Percentiles rank a stretch among this genome's conserved stretches.
These are phyloP conservation scores for Gnathonemus longibarbis DNA, from an alignment of 2,113 vertebrate genomes.

Conservation along the genomic window DNA sequence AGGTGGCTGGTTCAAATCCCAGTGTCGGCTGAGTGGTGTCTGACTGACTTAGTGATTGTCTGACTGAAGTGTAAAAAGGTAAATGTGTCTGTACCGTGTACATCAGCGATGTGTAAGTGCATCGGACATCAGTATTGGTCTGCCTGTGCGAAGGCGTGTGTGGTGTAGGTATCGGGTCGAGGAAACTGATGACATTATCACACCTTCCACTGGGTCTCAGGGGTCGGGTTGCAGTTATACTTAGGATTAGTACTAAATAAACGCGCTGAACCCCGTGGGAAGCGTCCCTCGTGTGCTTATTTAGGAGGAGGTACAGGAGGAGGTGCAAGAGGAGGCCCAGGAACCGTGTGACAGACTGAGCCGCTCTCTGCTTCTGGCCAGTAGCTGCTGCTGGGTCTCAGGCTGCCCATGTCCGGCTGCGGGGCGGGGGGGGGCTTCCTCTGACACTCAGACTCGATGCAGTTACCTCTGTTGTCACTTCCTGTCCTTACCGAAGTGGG, in stretches of 20 bases:
- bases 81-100: neutral
- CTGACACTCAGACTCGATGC: neutral
- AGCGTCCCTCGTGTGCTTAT: neutral
- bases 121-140: neutral
- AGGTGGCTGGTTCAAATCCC: neutral
- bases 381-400: neutral
- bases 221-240: neutral
- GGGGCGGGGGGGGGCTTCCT: neutral
- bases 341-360: neutral
- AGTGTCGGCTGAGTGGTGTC: neutral
- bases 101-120: neutral
- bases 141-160: neutral
- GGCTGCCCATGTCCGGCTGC: neutral
- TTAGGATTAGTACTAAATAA: neutral
- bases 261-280: neutral
- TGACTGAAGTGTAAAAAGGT: neutral
- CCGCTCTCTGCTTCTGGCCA: neutral
- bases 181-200: neutral
- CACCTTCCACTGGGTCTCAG: neutral
- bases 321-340: neutral
- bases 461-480: neutral
- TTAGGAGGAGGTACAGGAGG: neutral
- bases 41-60: neutral
- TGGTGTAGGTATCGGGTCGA: neutral
- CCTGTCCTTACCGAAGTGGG: neutral